These are phyloP conservation scores for Vipera ursinii DNA, from an alignment of 2,797 vertebrate genomes.

Conservation along the genomic window DNA sequence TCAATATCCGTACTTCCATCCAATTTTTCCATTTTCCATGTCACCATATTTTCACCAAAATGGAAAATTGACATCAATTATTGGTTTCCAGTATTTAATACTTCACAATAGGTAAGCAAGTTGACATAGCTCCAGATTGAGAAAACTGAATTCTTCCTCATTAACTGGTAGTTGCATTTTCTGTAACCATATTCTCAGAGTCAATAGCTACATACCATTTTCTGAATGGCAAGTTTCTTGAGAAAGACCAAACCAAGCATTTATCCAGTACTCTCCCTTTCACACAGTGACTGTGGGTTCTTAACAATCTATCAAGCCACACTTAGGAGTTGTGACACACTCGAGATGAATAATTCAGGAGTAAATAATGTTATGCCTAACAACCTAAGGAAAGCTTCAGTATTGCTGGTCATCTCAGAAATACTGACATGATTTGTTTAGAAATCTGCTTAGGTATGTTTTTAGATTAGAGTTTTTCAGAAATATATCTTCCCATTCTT, in stretches of 20 bases:
- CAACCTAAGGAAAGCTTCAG: background rate
- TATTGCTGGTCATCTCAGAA: background rate
- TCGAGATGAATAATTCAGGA: background rate
- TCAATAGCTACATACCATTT: background rate
- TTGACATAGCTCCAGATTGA: background rate
- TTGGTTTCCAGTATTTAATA: background rate
- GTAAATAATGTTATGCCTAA: background rate
- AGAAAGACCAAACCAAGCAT: background rate
- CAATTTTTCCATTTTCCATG: background rate
- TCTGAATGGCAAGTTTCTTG: background rate
- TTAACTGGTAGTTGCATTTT: background rate
- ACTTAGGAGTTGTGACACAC: background rate
- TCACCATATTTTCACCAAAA: background rate
- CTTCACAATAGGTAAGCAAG: background rate
- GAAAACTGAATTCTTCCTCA: background rate
- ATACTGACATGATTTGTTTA: background rate
- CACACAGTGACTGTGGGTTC: background rate
- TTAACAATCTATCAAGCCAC: background rate
- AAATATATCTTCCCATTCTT: background rate
- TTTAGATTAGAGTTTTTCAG: background rate
- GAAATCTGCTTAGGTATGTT: background rate
- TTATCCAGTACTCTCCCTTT: background rate
- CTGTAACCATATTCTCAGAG: background rate
- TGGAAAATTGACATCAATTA: too few species aligned
- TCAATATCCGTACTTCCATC: background rate